Evolutionary conservation across 2,797 vertebrate species (phyloP).

Genomic region (Lerista edwardsae): DNA sequence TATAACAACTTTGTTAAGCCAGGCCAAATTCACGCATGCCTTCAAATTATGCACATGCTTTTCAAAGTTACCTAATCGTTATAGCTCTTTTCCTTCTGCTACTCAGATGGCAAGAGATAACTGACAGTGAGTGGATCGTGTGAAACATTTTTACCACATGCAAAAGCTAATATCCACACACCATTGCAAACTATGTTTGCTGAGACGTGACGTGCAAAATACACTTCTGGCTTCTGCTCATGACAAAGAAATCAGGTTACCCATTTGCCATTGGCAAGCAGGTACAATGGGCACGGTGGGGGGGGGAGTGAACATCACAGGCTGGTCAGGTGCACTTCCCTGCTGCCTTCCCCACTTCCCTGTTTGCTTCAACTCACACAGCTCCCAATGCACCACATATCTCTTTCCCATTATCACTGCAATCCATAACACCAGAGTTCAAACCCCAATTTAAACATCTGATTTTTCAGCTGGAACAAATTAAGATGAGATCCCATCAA

Average conservation of each 20-base stretch:
- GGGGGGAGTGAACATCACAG: too few relatives aligned
- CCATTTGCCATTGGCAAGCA: background rate
- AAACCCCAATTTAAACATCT: background rate
- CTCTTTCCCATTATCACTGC: background rate
- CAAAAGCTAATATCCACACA: background rate
- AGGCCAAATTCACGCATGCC: too few relatives aligned
- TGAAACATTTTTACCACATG: background rate
- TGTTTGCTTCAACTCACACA: background rate
- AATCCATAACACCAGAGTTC: background rate
- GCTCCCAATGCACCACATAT: background rate
- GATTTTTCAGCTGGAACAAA: background rate
- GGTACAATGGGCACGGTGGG: background rate
- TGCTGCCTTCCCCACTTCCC: background rate
- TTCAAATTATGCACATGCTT: background rate
- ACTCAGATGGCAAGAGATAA: too few relatives aligned
- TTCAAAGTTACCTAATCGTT: background rate
- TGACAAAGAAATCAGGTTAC: too few relatives aligned
- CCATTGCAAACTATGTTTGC: background rate
- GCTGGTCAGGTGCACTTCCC: too few relatives aligned
- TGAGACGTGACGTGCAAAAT: background rate
- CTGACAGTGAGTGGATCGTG: background rate
- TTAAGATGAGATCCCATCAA: constrained; percentile 24
- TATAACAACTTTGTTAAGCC: too few relatives aligned
- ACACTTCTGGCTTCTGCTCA: background rate
- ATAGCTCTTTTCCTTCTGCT: background rate